Conservation (phyloP, 2,113 vertebrate genomes). For the Genyomyrus donnyi region DNA sequence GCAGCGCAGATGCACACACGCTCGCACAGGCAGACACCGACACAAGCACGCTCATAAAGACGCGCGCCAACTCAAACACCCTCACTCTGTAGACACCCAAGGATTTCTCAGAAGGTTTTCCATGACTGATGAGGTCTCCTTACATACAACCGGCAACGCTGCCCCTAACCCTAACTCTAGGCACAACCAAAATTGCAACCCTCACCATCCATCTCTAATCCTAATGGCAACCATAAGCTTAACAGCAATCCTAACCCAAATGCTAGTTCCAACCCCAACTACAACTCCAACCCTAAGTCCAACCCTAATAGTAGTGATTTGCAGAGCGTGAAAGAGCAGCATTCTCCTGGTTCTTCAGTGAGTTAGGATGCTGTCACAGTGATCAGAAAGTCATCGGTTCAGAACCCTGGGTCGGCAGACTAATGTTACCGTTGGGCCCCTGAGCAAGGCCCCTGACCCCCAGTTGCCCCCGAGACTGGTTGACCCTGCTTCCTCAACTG, state of each 20-base stretch:
- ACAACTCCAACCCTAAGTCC: neutral
- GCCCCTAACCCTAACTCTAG: neutral
- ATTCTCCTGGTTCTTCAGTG: neutral
- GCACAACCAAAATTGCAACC: neutral
- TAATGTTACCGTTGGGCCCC: neutral
- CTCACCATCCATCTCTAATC: neutral
- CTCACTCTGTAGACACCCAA: neutral
- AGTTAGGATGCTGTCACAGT: neutral
- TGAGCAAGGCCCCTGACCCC: neutral
- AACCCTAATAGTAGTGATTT: neutral
- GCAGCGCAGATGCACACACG: neutral
- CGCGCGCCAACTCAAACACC: neutral
- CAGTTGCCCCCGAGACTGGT: neutral
- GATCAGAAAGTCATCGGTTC: neutral
- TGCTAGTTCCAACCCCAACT: no score
- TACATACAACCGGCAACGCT: neutral
- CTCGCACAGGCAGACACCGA: neutral
- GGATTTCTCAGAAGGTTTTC: neutral
- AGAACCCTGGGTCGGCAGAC: neutral
- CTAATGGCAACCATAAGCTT: neutral
- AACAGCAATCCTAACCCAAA: neutral
- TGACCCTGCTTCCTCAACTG: neutral
- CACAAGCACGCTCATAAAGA: neutral
- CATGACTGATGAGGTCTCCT: neutral
- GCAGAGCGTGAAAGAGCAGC: neutral